These are phyloP conservation scores for Ariolimax columbianus DNA, from an alignment of 2,888 invertebrate genomes.

Conservation along the genomic window DNA sequence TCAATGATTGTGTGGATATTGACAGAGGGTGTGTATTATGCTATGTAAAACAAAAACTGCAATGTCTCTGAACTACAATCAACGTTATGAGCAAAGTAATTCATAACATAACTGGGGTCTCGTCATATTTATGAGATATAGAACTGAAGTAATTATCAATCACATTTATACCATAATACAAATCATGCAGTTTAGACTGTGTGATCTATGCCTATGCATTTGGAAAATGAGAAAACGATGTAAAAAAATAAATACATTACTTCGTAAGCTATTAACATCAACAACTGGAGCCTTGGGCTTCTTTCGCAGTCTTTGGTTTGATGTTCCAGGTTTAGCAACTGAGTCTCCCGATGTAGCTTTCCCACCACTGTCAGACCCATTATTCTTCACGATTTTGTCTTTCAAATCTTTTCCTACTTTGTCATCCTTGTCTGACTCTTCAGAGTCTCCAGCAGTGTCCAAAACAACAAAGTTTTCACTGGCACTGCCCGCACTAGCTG, in stretches of 20 bases:
- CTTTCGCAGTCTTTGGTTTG: conserved; percentile 41
- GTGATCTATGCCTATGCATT: no score
- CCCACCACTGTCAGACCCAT: conserved; percentile 28
- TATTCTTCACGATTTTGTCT: conserved; percentile 17
- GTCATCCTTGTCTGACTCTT: conserved; percentile 49
- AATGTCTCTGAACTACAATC: no score
- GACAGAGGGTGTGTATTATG: no score
- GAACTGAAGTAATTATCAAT: no score
- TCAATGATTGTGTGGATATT: no score
- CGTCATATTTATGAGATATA: no score
- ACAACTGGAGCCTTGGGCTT: conserved; percentile 51
- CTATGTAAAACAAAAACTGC: no score
- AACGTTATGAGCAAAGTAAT: no score
- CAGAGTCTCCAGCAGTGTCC: conserved; percentile 47
- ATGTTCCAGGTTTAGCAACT: conserved; percentile 18
- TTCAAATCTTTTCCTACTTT: conserved; percentile 28
- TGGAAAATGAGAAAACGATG: not conserved
- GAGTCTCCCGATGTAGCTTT: conserved; percentile 26
- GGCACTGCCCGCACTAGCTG: not conserved
- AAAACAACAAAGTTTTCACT: conserved; percentile 48
- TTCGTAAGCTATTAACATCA: conserved; percentile 48
- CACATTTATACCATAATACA: no score
- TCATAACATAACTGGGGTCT: no score
- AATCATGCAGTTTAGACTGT: no score
- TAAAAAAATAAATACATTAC: conserved; percentile 13